Evolutionary conservation across 2,888 invertebrate genomes (phyloP).

Genomic region (Steinernema scapterisci): DNA sequence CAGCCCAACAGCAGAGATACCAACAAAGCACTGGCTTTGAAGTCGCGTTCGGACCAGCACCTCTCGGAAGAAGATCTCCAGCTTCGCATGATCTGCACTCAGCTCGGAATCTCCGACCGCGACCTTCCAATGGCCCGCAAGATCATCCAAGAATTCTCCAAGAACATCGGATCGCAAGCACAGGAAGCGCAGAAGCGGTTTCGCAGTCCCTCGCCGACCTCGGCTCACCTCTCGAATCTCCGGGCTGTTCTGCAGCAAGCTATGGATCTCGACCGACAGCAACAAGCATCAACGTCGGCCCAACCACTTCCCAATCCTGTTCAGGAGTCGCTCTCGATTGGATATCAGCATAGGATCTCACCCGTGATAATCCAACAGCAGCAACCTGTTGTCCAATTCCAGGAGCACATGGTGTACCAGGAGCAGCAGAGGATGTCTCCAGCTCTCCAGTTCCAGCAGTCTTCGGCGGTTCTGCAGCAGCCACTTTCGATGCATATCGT

Average conservation of each 20-base stretch:
- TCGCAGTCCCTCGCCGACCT: background rate
- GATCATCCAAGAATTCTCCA: background rate
- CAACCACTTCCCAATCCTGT: too few species aligned
- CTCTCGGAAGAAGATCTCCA: conserved; percentile 6
- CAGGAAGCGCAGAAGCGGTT: background rate
- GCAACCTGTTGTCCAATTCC: background rate
- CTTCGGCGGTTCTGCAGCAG: background rate
- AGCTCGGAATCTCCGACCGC: conserved; percentile 11
- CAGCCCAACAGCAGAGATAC: too few species aligned
- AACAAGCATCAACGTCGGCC: background rate
- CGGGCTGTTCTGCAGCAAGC: background rate
- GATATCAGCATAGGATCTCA: too few species aligned
- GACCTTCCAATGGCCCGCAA: background rate
- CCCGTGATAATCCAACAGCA: too few species aligned
- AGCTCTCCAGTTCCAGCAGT: background rate
- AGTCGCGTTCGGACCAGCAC: too few species aligned
- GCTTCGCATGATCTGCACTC: background rate
- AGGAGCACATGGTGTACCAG: background rate
- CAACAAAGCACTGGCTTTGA: too few species aligned
- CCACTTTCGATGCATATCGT: background rate
- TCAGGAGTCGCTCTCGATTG: too few species aligned
- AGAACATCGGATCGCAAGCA: background rate
- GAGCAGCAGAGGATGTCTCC: too few species aligned
- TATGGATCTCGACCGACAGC: background rate
- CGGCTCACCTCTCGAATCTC: background rate